These are phyloP conservation scores for Periophthalmus modestus DNA, from an alignment of 2,113 vertebrate genomes.

Conservation along the genomic window DNA sequence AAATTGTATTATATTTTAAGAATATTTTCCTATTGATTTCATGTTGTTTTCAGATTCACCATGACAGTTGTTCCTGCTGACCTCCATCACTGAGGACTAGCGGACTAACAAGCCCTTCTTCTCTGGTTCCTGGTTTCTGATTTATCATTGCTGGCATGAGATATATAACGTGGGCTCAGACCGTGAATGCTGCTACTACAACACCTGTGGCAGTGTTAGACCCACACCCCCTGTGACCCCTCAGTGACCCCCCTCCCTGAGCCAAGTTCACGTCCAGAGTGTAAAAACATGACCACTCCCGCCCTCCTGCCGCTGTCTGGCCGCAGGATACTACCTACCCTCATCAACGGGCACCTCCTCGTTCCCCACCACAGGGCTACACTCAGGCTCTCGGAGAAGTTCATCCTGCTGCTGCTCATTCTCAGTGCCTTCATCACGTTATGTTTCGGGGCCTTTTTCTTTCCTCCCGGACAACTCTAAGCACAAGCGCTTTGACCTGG, in stretches of 20 bases:
- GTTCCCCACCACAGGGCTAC: conserved; percentile 94
- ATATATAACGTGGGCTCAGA: conserved; percentile 70
- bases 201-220: conserved; percentile 62
- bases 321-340: conserved; percentile 90
- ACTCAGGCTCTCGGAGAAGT: conserved; percentile 96
- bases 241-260: conserved; percentile 18
- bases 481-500: conserved; percentile 97
- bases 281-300: conserved; percentile 88
- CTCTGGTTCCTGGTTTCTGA: conserved; percentile 48
- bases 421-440: conserved; percentile 99
- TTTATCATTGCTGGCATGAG: conserved; percentile 66
- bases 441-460: conserved; percentile 98
- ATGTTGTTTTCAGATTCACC: conserved; percentile 60
- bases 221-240: conserved; percentile 13
- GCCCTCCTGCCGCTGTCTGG: conserved; percentile 94
- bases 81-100: conserved; percentile 45
- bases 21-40: neutral
- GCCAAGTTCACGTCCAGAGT: conserved; percentile 13
- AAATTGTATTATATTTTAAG: no score
- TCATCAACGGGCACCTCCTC: conserved; percentile 88
- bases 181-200: conserved; percentile 58
- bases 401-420: conserved; percentile 98
- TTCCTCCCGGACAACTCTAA: conserved; percentile 98
- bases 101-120: conserved; percentile 24
- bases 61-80: conserved; percentile 52